Conservation (phyloP, 2,113 vertebrate species). For the Potamarius usumacintae region DNA sequence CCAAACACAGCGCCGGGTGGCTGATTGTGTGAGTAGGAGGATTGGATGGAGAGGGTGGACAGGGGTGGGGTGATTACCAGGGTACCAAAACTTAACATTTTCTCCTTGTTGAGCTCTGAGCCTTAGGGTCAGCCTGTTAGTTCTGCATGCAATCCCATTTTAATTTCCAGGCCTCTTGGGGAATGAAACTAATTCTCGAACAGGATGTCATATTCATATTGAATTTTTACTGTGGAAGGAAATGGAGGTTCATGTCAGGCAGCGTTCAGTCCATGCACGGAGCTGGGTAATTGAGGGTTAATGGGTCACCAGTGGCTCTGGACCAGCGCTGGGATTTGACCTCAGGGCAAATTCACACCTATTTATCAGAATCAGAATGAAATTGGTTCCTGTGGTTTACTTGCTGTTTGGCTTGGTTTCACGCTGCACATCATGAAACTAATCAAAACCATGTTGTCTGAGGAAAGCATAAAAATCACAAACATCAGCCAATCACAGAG, state of each 20-base stretch:
- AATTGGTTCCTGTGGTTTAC: slow-evolving; percentile 9
- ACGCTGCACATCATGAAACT: neutral
- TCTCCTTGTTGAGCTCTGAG: neutral
- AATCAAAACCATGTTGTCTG: neutral
- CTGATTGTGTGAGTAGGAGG: slow-evolving; percentile 26
- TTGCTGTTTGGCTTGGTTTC: neutral
- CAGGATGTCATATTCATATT: neutral
- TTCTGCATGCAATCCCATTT: neutral
- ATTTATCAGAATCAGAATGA: neutral
- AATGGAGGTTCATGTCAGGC: neutral
- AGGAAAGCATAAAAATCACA: neutral
- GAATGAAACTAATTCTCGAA: neutral
- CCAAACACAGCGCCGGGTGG: slow-evolving; percentile 10
- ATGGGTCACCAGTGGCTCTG: neutral
- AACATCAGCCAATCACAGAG: neutral
- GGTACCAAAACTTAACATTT: slow-evolving; percentile 3
- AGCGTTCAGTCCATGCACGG: neutral
- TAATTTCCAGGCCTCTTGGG: neutral
- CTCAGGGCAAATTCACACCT: neutral
- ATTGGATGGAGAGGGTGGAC: neutral
- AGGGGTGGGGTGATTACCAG: neutral
- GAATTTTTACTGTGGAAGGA: neutral
- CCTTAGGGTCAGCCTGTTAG: neutral
- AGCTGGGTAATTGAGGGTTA: neutral
- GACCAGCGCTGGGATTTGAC: neutral